Evolutionary conservation across 30 jellyfish, hydroid and myxozoan genomes (phyloP).

Genomic region (Turritopsis dohrnii): DNA sequence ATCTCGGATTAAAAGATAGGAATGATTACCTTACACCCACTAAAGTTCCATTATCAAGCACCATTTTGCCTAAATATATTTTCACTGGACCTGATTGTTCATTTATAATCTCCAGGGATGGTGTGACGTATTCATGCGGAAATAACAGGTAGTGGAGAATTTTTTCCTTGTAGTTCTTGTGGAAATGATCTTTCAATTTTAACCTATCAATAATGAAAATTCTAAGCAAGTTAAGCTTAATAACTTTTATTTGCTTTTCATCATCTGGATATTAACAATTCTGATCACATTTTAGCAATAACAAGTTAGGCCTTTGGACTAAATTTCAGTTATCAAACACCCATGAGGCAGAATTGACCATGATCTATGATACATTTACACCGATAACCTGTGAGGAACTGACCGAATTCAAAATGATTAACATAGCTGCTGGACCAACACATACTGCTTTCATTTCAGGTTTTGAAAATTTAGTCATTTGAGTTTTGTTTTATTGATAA

Average conservation of each 20-base stretch:
- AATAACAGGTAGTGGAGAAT: conserved; percentile 57
- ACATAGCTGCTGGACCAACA: conserved; percentile 66
- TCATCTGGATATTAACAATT: neutral
- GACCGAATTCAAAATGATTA: conserved; percentile 51
- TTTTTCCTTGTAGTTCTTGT: neutral
- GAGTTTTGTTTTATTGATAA: too few relatives aligned
- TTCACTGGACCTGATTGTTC: conserved; percentile 81
- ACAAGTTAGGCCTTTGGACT: conserved; percentile 66
- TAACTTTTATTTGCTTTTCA: neutral
- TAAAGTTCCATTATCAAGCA: conserved; percentile 36
- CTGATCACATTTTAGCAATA: conserved; percentile 24
- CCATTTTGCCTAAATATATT: conserved; percentile 45
- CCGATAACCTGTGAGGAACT: conserved; percentile 50
- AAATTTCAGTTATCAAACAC: neutral
- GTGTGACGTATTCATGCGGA: conserved; percentile 76
- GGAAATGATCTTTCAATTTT: neutral
- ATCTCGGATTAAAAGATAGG: conserved; percentile 69
- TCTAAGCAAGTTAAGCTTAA: too few relatives aligned
- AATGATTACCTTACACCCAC: conserved; percentile 45
- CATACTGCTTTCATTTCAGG: conserved; percentile 78
- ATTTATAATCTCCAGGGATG: conserved; percentile 51
- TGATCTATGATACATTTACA: neutral
- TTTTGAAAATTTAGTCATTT: neutral
- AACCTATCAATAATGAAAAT: neutral
- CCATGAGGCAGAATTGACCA: neutral